Percentiles rank a stretch among this genome's conserved stretches.
phyloP scores from a whole-genome alignment of 1,140 invertebrate genomes.

The Listronotus bonariensis region DNA sequence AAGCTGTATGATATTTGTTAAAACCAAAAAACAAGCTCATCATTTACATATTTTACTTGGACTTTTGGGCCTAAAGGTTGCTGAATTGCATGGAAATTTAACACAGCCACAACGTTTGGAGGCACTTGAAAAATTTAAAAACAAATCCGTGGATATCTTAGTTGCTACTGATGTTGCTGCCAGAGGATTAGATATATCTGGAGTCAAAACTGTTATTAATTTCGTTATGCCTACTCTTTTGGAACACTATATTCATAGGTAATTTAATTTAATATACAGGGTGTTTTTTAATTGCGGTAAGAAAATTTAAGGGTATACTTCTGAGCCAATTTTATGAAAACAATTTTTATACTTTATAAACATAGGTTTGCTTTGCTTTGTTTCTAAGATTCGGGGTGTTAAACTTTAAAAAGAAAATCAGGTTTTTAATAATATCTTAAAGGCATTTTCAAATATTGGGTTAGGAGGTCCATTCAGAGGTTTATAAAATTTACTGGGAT shows the following conservation, averaged over 20 bases:
- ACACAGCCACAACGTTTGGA: slow-evolving; percentile 91
- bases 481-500: too few relatives aligned
- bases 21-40: slow-evolving; percentile 94
- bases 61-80: slow-evolving; percentile 69
- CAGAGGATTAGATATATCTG: slow-evolving; percentile 93
- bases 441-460: too few relatives aligned
- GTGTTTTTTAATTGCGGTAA: too few relatives aligned
- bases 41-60: slow-evolving; percentile 89
- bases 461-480: too few relatives aligned
- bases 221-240: slow-evolving; percentile 92
- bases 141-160: slow-evolving; percentile 87
- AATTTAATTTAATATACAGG: too few relatives aligned
- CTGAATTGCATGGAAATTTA: slow-evolving; percentile 94
- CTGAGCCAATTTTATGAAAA: too few relatives aligned
- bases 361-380: too few relatives aligned
- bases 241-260: slow-evolving; percentile 90
- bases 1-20: slow-evolving; percentile 92
- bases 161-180: slow-evolving; percentile 97
- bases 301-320: too few relatives aligned
- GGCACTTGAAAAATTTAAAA: slow-evolving; percentile 86
- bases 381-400: too few relatives aligned
- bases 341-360: too few relatives aligned
- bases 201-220: slow-evolving; percentile 96
- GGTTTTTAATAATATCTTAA: too few relatives aligned
- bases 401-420: too few relatives aligned